phyloP scores from a whole-genome alignment of 1,140 invertebrate genomes.

The Holcopasites calliopsidis region DNA sequence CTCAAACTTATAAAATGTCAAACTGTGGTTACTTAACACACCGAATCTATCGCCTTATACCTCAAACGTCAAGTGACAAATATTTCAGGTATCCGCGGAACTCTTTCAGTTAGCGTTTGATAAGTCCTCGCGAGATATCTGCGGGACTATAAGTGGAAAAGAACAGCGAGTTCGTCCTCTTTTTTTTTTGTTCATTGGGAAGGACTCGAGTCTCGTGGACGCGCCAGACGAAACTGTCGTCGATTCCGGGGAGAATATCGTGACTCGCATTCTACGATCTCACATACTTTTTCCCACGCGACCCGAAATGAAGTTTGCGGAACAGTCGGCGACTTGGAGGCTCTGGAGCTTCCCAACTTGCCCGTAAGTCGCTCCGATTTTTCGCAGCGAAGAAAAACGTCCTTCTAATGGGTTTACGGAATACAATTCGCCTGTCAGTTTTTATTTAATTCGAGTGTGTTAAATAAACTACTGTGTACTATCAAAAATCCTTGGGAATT shows the following conservation, averaged over 20 bases:
- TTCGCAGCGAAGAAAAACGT: constrained; percentile 21
- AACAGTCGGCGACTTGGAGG: constrained; percentile 32
- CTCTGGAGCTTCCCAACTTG: constrained; percentile 27
- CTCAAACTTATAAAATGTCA: too few species aligned
- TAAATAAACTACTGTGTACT: too few species aligned
- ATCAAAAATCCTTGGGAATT: too few species aligned
- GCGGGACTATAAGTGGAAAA: constrained; percentile 13
- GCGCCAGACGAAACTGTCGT: constrained; percentile 37
- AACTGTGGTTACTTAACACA: too few species aligned
- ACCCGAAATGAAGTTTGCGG: constrained; percentile 40
- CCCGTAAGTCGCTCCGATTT: constrained; percentile 21
- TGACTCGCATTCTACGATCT: constrained; percentile 43
- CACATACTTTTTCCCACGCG: constrained; percentile 44
- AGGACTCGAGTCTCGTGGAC: neutral
- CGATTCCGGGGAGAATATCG: constrained; percentile 37
- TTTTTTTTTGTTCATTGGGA: constrained; percentile 17
- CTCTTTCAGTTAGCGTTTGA: constrained; percentile 14
- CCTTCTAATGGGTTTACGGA: neutral
- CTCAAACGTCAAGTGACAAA: neutral
- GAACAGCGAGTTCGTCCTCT: neutral
- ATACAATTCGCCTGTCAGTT: neutral
- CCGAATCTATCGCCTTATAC: too few species aligned
- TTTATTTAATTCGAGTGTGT: neutral
- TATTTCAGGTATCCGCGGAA: neutral
- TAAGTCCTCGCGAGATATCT: neutral